phyloP scores from a whole-genome alignment of 2,888 invertebrate species.

The Anthrax anthrax region DNA sequence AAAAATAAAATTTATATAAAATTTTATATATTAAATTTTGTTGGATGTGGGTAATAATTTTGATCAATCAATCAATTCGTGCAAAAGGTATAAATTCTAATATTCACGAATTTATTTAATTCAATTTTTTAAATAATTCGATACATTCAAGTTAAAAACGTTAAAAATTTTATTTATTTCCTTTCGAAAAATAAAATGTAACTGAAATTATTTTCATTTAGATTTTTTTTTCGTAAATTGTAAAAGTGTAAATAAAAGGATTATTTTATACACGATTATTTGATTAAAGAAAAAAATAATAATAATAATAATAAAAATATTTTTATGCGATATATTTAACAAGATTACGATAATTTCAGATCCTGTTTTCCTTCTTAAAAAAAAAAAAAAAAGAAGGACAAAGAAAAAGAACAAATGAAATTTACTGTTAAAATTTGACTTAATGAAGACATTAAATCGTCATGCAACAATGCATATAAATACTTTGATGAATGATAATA shows the following conservation, averaged over 20 bases:
- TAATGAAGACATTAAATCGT: constrained; percentile 7
- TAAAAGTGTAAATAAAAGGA: no score
- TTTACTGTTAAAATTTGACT: not conserved
- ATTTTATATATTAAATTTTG: no score
- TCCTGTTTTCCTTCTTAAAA: not conserved
- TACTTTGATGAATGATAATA: not conserved
- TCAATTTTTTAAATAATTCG: no score
- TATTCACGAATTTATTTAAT: not conserved
- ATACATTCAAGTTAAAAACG: no score
- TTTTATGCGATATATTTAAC: constrained; percentile 1
- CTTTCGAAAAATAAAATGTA: no score
- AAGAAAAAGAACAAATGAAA: not conserved
- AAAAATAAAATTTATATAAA: no score
- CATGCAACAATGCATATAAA: constrained; percentile 5
- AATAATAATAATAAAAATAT: not conserved
- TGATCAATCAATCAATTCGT: no score
- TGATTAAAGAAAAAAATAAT: not conserved
- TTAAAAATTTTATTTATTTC: no score
- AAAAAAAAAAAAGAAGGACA: not conserved
- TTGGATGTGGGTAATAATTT: no score
- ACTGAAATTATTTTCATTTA: no score
- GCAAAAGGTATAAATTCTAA: no score
- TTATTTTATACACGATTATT: not conserved
- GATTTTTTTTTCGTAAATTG: no score
- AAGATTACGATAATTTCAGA: constrained; percentile 1